Conservation (phyloP, 1,140 invertebrate species). For the Habropoda laboriosa region DNA sequence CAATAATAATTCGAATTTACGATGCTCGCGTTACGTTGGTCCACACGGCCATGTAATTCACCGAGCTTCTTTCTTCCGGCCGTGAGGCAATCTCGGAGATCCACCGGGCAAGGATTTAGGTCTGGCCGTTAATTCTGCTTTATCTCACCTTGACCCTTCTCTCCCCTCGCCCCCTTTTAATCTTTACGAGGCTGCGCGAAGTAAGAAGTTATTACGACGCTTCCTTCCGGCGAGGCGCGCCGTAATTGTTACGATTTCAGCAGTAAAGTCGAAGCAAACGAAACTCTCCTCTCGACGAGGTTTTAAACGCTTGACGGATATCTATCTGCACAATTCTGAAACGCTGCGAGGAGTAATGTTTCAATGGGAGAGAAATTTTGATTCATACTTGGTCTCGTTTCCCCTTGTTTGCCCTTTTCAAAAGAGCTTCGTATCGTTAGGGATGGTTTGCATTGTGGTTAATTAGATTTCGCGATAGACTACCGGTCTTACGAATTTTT, state of each 20-base stretch:
- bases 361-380: not conserved
- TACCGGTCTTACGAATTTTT: too few relatives aligned
- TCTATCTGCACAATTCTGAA: not conserved
- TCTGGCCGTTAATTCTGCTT: slow-evolving; percentile 43
- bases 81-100: slow-evolving; percentile 4
- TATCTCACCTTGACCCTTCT: slow-evolving; percentile 44
- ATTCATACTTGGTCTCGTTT: too few relatives aligned
- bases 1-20: slow-evolving; percentile 45
- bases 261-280: not conserved
- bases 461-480: too few relatives aligned
- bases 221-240: slow-evolving; percentile 39
- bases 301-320: slow-evolving; percentile 1
- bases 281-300: not conserved
- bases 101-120: slow-evolving; percentile 36
- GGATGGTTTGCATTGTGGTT: too few relatives aligned
- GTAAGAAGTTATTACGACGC: slow-evolving; percentile 40
- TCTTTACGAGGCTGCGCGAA: slow-evolving; percentile 30
- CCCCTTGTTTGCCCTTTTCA: too few relatives aligned
- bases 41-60: slow-evolving; percentile 18
- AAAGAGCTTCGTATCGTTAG: too few relatives aligned
- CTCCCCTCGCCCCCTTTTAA: slow-evolving; percentile 19
- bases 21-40: slow-evolving; percentile 11
- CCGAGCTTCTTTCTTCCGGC: slow-evolving; percentile 13
- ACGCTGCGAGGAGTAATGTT: not conserved
- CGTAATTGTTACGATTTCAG: slow-evolving; percentile 29